Conservation (phyloP, 2,888 invertebrate genomes). For the Heliconius sara region DNA sequence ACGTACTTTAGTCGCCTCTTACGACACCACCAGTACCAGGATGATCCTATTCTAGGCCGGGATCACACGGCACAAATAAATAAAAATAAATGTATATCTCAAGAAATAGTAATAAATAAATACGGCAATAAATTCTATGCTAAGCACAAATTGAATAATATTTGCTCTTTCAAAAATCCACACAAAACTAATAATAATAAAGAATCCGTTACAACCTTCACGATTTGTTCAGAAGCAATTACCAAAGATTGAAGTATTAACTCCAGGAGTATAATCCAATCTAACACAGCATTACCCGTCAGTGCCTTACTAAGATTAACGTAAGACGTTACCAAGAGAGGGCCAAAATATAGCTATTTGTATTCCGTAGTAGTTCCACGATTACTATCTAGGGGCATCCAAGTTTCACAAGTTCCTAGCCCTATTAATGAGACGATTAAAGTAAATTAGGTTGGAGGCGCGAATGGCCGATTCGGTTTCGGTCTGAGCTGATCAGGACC, state of each 20-base stretch:
- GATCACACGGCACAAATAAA: too few species aligned
- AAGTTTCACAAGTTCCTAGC: conserved; percentile 71
- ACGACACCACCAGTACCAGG: too few species aligned
- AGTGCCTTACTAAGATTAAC: conserved; percentile 52
- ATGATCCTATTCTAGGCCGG: too few species aligned
- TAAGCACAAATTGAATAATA: background rate
- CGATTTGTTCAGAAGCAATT: conserved; percentile 14
- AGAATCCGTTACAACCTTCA: background rate
- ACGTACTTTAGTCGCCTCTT: too few species aligned
- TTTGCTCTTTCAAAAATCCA: background rate
- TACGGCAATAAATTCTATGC: background rate
- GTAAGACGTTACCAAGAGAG: conserved; percentile 50
- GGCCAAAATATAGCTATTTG: conserved; percentile 65
- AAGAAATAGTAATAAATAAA: background rate
- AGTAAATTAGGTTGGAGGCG: conserved; percentile 75
- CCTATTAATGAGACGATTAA: conserved; percentile 80
- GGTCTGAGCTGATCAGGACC: conserved; percentile 47
- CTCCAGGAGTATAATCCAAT: conserved; percentile 32
- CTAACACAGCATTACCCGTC: conserved; percentile 42
- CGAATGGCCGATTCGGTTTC: conserved; percentile 65
- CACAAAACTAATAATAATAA: background rate
- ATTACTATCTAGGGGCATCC: conserved; percentile 63
- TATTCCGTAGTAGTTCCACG: conserved; percentile 59
- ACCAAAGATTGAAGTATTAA: conserved; percentile 22
- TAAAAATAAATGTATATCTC: background rate